Evolutionary conservation across 2,113 vertebrate genomes (phyloP), one percentile per base, ranked within the genome.

Genomic region (Scartelaos histophorus): DNA sequence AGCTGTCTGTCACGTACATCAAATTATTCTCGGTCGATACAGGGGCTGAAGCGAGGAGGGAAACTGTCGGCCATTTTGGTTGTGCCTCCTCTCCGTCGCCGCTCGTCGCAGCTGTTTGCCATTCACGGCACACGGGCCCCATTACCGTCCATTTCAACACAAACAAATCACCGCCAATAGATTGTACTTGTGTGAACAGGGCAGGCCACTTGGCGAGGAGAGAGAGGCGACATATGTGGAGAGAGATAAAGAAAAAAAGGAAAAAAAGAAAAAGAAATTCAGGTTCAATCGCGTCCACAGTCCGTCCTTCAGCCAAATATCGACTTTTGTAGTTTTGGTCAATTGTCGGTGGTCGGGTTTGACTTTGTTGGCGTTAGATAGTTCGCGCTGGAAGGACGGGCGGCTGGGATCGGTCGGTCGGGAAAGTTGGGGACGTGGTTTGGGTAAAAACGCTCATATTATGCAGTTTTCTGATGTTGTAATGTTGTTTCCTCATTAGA

Each of bases 11-110:
- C 64, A 38, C 51, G 51, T 58, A 61, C 49, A 66, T 67, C 73
- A 70, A 87, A 85, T 82, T 74, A 88, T 87, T 86, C 80, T 86
- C 70, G 73, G 87, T 86, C 86, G 82, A 85, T 71, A 57, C 76
- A 70, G 79, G 80, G 73, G 73, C 84, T 68, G 54, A 72, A 69
- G 68, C 73, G 85, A 62, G 43, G 76, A 85, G 83, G 68, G 77
- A 75, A 62, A 80, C 76, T 57, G 69, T 73, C 86, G 82, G 74
- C 78, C 61, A 79, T 82, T 82, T 76, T 66, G 76, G 78, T 60
- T 57, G 66, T 75, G 74, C 79, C 61, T 66, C 74, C 76, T 58
- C 80, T 78, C 79, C 65, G 76, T 80, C 70, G 74, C 54, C 7
- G 61, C 56, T 34, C 76, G 62, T 85, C 54, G 62, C 25, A 24